Percentiles rank a stretch among this genome's conserved stretches.
Evolutionary conservation across 2,113 vertebrate species (phyloP).

Genomic region (Oriolus oriolus): DNA sequence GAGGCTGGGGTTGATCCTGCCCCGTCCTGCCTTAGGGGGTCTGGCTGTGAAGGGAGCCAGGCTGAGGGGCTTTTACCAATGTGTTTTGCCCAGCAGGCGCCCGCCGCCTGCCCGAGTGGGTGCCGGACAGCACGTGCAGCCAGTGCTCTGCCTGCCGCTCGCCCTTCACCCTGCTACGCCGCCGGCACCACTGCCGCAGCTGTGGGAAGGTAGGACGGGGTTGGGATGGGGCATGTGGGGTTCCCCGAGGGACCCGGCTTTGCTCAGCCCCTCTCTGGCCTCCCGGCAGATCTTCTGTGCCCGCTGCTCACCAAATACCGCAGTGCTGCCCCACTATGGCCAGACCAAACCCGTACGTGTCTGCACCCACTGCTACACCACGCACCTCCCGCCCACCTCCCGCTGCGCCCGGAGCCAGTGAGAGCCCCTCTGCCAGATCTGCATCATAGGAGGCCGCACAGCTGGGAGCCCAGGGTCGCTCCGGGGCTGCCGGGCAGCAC

Average conservation of each 20-base stretch:
- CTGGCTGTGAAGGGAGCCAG: background rate
- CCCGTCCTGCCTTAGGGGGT: no score
- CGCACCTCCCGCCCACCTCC: background rate
- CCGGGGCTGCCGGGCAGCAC: background rate
- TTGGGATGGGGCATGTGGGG: accelerated
- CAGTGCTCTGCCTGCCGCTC: constrained; percentile 54
- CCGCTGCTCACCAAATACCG: constrained; percentile 57
- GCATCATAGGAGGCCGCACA: accelerated
- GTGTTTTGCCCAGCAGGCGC: background rate
- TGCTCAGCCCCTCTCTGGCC: background rate
- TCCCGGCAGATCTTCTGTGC: constrained; percentile 71
- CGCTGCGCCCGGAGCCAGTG: background rate
- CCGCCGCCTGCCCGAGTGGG: constrained; percentile 46
- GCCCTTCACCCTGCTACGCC: constrained; percentile 67
- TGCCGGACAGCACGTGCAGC: constrained; percentile 54
- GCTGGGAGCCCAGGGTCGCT: accelerated
- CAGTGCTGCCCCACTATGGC: constrained; percentile 33
- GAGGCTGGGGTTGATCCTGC: background rate
- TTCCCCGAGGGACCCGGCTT: accelerated
- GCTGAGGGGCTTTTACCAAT: accelerated
- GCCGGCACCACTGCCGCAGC: constrained; percentile 74
- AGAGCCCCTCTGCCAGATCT: background rate
- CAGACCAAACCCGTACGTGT: constrained; percentile 62
- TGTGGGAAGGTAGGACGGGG: constrained; percentile 68
- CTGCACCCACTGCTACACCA: constrained; percentile 69